Evolutionary conservation across 2,888 invertebrate genomes (phyloP).

Genomic region (Caenorhabditis sp.): DNA sequence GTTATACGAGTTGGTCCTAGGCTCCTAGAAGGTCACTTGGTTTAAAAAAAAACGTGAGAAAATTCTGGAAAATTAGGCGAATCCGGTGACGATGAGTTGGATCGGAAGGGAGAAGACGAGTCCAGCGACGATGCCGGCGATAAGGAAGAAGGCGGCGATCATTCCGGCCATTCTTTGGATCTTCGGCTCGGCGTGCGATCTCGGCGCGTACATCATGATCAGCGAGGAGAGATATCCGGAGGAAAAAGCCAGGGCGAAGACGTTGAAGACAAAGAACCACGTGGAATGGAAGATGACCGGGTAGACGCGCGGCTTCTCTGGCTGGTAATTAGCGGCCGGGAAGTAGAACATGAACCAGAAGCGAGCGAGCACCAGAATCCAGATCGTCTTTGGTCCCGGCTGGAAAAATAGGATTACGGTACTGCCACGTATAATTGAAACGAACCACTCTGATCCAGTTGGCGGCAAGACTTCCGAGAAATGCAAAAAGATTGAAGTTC

Average conservation of each 20-base stretch:
- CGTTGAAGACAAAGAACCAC: slow-evolving; percentile 71
- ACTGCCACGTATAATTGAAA: too few relatives aligned
- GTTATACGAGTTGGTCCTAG: too few relatives aligned
- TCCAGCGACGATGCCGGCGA: slow-evolving; percentile 79
- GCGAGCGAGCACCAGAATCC: slow-evolving; percentile 85
- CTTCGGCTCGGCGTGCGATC: slow-evolving; percentile 73
- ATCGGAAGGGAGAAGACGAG: slow-evolving; percentile 55
- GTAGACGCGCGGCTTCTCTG: slow-evolving; percentile 81
- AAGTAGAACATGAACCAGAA: slow-evolving; percentile 90
- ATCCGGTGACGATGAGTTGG: slow-evolving; percentile 5
- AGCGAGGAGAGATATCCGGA: slow-evolving; percentile 94
- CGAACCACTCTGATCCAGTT: slow-evolving; percentile 75
- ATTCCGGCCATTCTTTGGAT: slow-evolving; percentile 40
- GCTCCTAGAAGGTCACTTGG: too few relatives aligned
- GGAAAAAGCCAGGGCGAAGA: slow-evolving; percentile 87
- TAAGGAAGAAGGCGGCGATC: slow-evolving; percentile 93
- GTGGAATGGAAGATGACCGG: slow-evolving; percentile 87
- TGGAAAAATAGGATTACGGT: slow-evolving; percentile 73
- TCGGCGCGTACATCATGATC: slow-evolving; percentile 93
- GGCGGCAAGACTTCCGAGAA: slow-evolving; percentile 91
- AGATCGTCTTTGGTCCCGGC: slow-evolving; percentile 88
- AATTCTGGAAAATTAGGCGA: not conserved
- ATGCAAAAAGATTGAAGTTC: slow-evolving; percentile 93
- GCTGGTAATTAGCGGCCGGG: slow-evolving; percentile 90
- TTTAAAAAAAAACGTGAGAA: slow-evolving; percentile 3